Evolutionary conservation across 2,888 invertebrate genomes (phyloP), one percentile per base, ranked within the genome.

Genomic region (Selenia dentaria): DNA sequence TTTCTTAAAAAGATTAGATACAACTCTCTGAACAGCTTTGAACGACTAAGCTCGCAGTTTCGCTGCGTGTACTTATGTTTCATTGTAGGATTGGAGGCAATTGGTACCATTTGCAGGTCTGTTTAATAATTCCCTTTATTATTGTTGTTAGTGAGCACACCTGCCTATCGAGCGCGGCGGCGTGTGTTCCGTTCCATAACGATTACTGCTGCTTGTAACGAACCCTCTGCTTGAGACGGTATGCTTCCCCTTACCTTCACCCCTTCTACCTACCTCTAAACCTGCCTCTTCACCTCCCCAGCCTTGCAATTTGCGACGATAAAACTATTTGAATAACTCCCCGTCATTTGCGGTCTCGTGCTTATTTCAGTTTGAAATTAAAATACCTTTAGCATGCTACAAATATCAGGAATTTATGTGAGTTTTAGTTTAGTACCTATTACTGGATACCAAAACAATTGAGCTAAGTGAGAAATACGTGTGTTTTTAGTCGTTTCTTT

Each of bases 351-450:
- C 40, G 32, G 41, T 43, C 34, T 39, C 39, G 43, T 48, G 46
- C 28, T 50, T 32, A 37, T 44, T 46, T 41, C 52, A 22, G 44
- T 46, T 58, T 41, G 13, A 42, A 55, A 55, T 55, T 49, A 55
- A 55, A 53, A 51, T 52, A 32, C 32, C 36, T 42, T 13, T 29
- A 25, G 39, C 52, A 20, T 31, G 54, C 51, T 37, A 52, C 51
- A 45, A 46, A 50, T 46, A 57, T 41, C 38, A 31, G 33, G 36
- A 41, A 48, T 54, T 52, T 48, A 52, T 38, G 52, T 33, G 50
- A 29, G n/a, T 14, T 28, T 47, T 28, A 36, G 32, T 45, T 37
- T 41, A 18, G 18, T 6, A 18, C n/a, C n/a, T n/a, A n/a, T n/a
- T n/a, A n/a, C n/a, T n/a, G n/a, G n/a, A n/a, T n/a, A n/a, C n/a